phyloP scores from a whole-genome alignment of 1,140 invertebrate species.

The Mesaphorura yosii region DNA sequence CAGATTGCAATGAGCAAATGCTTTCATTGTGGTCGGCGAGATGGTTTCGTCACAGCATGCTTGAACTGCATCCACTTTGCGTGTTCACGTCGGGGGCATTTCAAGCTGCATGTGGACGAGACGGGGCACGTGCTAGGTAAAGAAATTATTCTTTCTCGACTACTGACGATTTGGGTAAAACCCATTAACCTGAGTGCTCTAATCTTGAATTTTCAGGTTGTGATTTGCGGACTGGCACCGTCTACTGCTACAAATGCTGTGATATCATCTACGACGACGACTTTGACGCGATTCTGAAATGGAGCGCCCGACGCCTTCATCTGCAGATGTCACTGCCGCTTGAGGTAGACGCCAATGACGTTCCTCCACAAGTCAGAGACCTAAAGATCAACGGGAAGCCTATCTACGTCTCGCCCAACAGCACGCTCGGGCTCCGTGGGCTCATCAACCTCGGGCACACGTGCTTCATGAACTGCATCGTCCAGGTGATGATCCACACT shows the following conservation, averaged over 20 bases:
- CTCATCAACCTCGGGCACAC: slow-evolving; percentile 95
- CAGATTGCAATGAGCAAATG: slow-evolving; percentile 17
- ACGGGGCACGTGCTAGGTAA: slow-evolving; percentile 67
- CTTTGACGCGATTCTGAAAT: slow-evolving; percentile 48
- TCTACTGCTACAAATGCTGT: slow-evolving; percentile 81
- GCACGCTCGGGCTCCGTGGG: slow-evolving; percentile 57
- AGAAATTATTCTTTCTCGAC: slow-evolving; percentile 6
- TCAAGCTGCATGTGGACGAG: slow-evolving; percentile 67
- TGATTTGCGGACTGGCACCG: slow-evolving; percentile 74
- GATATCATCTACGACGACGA: slow-evolving; percentile 82
- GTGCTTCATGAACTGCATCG: slow-evolving; percentile 97
- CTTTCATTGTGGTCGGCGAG: slow-evolving; percentile 10
- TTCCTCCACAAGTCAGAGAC: neutral
- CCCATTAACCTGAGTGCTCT: neutral
- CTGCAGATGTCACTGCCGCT: slow-evolving; percentile 36
- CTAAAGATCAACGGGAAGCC: neutral
- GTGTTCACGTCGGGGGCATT: slow-evolving; percentile 66
- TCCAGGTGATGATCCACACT: slow-evolving; percentile 90
- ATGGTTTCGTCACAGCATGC: slow-evolving; percentile 60
- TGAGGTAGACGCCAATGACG: neutral
- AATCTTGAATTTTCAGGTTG: slow-evolving; percentile 20
- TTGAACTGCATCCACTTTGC: slow-evolving; percentile 84
- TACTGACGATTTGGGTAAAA: neutral
- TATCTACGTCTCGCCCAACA: slow-evolving; percentile 3
- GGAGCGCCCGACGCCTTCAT: slow-evolving; percentile 46